Evolutionary conservation across 2,113 vertebrate species (phyloP).

Genomic region (Macrotis lagotis): DNA sequence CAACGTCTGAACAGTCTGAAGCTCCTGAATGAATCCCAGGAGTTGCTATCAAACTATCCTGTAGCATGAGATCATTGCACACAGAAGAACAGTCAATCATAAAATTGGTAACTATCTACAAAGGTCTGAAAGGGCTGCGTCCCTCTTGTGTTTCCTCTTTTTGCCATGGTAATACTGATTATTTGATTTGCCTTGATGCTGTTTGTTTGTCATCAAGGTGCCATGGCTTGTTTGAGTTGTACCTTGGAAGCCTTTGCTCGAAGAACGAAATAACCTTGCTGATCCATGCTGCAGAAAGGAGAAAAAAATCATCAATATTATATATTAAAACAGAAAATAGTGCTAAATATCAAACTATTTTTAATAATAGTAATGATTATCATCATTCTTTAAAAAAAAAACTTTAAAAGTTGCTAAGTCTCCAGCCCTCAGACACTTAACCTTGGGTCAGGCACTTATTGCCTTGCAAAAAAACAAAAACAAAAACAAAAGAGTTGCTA

Average conservation of each 20-base stretch:
- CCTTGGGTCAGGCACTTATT: too few species aligned
- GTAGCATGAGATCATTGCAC: conserved; percentile 84
- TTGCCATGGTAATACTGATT: conserved; percentile 93
- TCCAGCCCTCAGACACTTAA: too few species aligned
- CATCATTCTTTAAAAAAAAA: background rate
- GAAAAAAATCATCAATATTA: conserved; percentile 19
- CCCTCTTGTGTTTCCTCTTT: conserved; percentile 97
- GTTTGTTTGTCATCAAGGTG: conserved; percentile 88
- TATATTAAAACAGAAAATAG: fast-evolving
- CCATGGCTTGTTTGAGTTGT: conserved; percentile 89
- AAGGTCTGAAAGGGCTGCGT: conserved; percentile 91
- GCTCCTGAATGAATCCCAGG: conserved; percentile 82
- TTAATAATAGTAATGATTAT: background rate
- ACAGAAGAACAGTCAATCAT: conserved; percentile 82
- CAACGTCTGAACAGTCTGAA: conserved; percentile 85
- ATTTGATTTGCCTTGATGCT: conserved; percentile 91
- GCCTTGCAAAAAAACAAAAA: too few species aligned
- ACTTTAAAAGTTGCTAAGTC: background rate
- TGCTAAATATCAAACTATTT: background rate
- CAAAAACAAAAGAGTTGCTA: too few species aligned
- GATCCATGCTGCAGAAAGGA: conserved; percentile 83
- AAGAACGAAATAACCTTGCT: conserved; percentile 88
- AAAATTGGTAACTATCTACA: conserved; percentile 92
- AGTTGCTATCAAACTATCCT: conserved; percentile 84
- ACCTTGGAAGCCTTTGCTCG: conserved; percentile 91